phyloP scores from a whole-genome alignment of 2,888 invertebrate species.

The Sarcophaga caerulescens region DNA sequence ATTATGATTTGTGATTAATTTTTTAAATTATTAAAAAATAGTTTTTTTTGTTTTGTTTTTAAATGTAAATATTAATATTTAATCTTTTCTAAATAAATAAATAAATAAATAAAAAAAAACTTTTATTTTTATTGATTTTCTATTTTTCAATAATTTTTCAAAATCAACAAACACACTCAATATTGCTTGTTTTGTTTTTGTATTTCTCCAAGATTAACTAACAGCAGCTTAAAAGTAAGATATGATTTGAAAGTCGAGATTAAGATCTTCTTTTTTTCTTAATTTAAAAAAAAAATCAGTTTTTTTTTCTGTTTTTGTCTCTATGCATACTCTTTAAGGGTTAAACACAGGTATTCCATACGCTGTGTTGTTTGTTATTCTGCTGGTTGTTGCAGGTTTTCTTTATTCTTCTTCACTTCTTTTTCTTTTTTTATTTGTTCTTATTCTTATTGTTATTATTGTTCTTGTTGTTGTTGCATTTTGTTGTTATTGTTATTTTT shows the following conservation, averaged over 20 bases:
- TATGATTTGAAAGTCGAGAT: slow-evolving; percentile 38
- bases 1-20: slow-evolving; percentile 47
- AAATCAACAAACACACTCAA: not conserved
- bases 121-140: too few species aligned
- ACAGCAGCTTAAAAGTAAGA: too few species aligned
- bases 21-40: slow-evolving; percentile 27
- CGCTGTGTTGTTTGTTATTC: too few species aligned
- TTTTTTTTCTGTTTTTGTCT: not conserved
- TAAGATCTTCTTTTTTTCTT: slow-evolving; percentile 50
- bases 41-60: slow-evolving; percentile 16
- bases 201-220: slow-evolving; percentile 2
- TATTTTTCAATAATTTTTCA: too few species aligned
- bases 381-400: too few species aligned
- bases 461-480: slow-evolving; percentile 45
- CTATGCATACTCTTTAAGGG: slow-evolving; percentile 59
- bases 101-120: too few species aligned
- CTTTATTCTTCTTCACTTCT: too few species aligned
- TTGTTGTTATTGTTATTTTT: slow-evolving; percentile 65
- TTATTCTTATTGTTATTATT: not conserved
- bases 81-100: slow-evolving; percentile 34
- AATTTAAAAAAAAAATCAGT: slow-evolving; percentile 24
- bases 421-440: too few species aligned
- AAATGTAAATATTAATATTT: slow-evolving; percentile 38
- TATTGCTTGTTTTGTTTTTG: not conserved
- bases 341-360: slow-evolving; percentile 64